Conservation (phyloP, 2,888 invertebrate genomes). For the Ferrisia virgata region DNA sequence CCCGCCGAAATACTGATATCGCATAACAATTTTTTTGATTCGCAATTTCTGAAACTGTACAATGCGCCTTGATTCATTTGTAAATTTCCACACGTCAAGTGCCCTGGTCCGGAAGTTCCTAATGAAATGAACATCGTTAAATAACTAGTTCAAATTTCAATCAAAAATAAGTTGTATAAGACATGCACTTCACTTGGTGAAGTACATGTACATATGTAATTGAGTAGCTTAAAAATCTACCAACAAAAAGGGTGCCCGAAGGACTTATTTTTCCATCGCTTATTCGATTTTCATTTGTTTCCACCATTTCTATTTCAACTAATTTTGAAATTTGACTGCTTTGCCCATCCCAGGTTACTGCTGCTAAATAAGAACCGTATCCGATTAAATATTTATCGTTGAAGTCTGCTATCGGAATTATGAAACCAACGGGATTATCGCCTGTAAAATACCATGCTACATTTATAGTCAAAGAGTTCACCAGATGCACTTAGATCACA, state of each 20-base stretch:
- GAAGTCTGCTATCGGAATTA: slow-evolving; percentile 32
- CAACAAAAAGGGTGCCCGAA: slow-evolving; percentile 27
- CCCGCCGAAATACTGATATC: slow-evolving; percentile 28
- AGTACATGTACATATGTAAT: no score
- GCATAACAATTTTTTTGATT: background rate
- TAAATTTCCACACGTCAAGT: background rate
- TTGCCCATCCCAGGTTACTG: slow-evolving; percentile 23
- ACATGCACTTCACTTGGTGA: no score
- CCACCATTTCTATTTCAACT: slow-evolving; percentile 19
- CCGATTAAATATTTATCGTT: slow-evolving; percentile 33
- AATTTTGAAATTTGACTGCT: background rate
- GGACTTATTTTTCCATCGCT: slow-evolving; percentile 39
- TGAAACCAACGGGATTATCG: slow-evolving; percentile 3
- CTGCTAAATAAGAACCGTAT: slow-evolving; percentile 14
- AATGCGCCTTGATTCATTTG: background rate
- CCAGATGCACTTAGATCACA: background rate
- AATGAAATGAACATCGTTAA: background rate
- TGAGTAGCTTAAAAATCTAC: slow-evolving; percentile 10
- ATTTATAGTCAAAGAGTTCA: background rate
- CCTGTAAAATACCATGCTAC: background rate
- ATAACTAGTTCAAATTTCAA: background rate
- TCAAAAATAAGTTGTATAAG: background rate
- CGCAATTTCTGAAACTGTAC: slow-evolving; percentile 31
- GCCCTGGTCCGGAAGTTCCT: slow-evolving; percentile 31
- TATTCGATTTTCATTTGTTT: background rate